Evolutionary conservation across 2,113 vertebrate genomes (phyloP).

Genomic region (Caloenas nicobarica): DNA sequence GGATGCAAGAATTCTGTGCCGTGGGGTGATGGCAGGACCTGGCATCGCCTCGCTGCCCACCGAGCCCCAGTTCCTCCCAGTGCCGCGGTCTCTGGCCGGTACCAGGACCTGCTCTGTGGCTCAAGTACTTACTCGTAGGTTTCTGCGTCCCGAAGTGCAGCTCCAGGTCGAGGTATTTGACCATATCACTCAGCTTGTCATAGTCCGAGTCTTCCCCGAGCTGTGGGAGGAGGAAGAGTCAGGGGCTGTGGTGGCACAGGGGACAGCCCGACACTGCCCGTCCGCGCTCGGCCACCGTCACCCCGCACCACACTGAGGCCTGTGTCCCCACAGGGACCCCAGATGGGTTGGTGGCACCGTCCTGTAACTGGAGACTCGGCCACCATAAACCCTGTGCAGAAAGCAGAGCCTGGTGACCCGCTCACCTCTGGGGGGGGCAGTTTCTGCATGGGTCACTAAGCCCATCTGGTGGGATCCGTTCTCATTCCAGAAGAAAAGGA

Average conservation of each 20-base stretch:
- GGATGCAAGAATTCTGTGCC: neutral
- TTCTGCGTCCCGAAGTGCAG: slow-evolving; percentile 98
- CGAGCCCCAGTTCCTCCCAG: neutral
- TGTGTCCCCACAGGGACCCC: neutral
- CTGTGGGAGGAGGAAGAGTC: slow-evolving; percentile 59
- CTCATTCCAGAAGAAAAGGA: neutral
- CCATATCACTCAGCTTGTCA: slow-evolving; percentile 97
- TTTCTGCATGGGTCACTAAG: neutral
- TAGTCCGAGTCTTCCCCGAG: slow-evolving; percentile 93
- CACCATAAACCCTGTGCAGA: neutral
- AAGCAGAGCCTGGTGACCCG: neutral
- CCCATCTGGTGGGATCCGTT: neutral
- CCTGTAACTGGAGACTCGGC: neutral
- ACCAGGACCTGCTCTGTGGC: neutral
- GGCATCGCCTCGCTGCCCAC: neutral
- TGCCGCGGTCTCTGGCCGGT: accelerated
- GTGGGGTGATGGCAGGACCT: neutral
- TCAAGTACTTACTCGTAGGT: slow-evolving; percentile 81
- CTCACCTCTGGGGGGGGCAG: neutral
- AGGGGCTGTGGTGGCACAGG: neutral
- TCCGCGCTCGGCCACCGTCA: neutral
- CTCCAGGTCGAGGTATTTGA: slow-evolving; percentile 97
- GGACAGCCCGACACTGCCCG: accelerated
- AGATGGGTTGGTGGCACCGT: neutral
- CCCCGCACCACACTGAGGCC: accelerated